Base-by-base conservation (phyloP, 1,140 invertebrate species). In the Euschistus heros region DNA sequence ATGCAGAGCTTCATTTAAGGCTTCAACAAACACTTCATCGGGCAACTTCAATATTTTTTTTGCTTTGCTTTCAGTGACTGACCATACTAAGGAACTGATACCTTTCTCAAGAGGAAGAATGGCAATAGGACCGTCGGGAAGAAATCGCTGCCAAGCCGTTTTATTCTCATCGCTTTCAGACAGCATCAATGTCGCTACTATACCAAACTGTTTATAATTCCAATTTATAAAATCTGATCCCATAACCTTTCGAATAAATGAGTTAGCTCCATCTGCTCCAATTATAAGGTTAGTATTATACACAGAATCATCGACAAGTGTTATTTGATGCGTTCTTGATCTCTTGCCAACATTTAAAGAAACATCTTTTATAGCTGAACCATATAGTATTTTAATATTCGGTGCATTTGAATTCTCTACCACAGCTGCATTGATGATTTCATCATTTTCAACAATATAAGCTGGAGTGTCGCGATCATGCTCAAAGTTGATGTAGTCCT, bases 61-160 rank as follows among this genome's bases (percentile, higher is more conserved):
- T 0, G 92, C 91, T 72, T 91, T 80, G 27, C 82, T 76, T 66
- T 80, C 78, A 44, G 86, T 85, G 0, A 89, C 89, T 30, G 87
- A 89, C 96, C 96, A 98, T 0, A 98, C 93, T 2, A 98, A 76
- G 0, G 92, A 97, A 73, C 89, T 92, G 5, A 84, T 75, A 20
- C 80, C 80, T 50, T 86, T 80, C 75, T 79, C 82, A 80, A 91
- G 86, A 44, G 96, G 96, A 44, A 99, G 77, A 37, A 98, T 73
- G 17, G 95, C 96, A 33, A 99, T 81, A 0, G 94, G 92, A 4
- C 95, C 95, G 20, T 81, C 86, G 2, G 92, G 88, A 64, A 97
- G 76, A 78, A 98, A 98, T 67, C 93, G 81, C 76, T 99, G 96
- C 94, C 94, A 99, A 0, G 94, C 96, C 37, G 91, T 88, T 44